A percentile compares a stretch with the other conserved stretches of the same genome.
These are phyloP conservation scores for Parazoanthus swiftii DNA, from an alignment of 92 coral and sea anemone genomes.

Conservation along the genomic window DNA sequence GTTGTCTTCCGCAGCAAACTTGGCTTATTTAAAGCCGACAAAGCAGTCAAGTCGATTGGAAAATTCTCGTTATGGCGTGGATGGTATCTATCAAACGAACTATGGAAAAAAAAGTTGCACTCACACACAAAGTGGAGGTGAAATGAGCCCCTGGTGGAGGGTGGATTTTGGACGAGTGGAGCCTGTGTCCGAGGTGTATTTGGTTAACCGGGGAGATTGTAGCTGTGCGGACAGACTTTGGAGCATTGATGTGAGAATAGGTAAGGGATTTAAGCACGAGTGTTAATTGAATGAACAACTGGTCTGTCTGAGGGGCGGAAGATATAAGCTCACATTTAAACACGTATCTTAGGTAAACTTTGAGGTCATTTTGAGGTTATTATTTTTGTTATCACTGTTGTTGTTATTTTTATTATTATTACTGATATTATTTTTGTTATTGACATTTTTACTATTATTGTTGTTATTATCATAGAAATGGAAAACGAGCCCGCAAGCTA, in stretches of 20 bases:
- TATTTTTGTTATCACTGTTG: no score
- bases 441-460: no score
- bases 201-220: background rate
- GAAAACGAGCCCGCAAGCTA: no score
- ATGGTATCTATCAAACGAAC: background rate
- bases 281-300: no score
- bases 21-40: background rate
- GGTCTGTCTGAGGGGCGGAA: no score
- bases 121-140: background rate
- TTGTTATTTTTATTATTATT: no score
- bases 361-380: no score
- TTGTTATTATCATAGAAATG: no score
- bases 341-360: no score
- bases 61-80: background rate
- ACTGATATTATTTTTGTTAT: no score
- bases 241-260: conserved; percentile 4
- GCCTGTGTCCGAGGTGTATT: conserved; percentile 25
- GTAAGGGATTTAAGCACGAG: background rate
- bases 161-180: conserved; percentile 21
- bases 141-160: conserved; percentile 15
- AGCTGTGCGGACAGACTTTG: background rate
- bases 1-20: background rate
- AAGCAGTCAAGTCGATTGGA: background rate
- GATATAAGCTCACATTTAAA: no score
- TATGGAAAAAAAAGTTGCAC: background rate